Evolutionary conservation across 1,140 invertebrate genomes (phyloP).

Genomic region (Saccostrea echinata): DNA sequence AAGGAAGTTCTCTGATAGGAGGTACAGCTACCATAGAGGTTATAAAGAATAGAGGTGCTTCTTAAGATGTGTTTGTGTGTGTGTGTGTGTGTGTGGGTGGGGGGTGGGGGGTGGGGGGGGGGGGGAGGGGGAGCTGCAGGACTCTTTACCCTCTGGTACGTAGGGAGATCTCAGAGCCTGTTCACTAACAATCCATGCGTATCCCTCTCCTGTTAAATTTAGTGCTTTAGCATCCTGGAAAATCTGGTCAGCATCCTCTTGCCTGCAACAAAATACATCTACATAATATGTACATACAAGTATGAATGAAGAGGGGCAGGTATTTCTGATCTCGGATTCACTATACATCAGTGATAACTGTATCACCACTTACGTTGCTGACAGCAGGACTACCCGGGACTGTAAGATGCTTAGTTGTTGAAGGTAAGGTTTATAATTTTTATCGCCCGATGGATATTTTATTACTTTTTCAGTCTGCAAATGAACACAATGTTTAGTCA

Average conservation of each 20-base stretch:
- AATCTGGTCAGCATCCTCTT: slow-evolving; percentile 93
- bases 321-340: neutral
- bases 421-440: slow-evolving; percentile 82
- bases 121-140: neutral
- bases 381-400: slow-evolving; percentile 91
- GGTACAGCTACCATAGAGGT: too few species aligned
- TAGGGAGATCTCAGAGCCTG: slow-evolving; percentile 83
- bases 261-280: slow-evolving; percentile 82
- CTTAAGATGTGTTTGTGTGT: too few species aligned
- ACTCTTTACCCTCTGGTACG: slow-evolving; percentile 50
- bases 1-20: too few species aligned
- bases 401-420: slow-evolving; percentile 87
- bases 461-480: slow-evolving; percentile 91
- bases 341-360: neutral
- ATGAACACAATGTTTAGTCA: neutral
- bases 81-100: too few species aligned
- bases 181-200: slow-evolving; percentile 98
- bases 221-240: slow-evolving; percentile 91
- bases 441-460: slow-evolving; percentile 81
- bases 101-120: neutral
- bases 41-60: too few species aligned
- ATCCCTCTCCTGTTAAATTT: slow-evolving; percentile 94
- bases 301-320: neutral
- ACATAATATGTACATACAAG: neutral
- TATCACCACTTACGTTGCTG: slow-evolving; percentile 89